Conservation (phyloP, 2,888 invertebrate genomes). For the Dicycla oo region DNA sequence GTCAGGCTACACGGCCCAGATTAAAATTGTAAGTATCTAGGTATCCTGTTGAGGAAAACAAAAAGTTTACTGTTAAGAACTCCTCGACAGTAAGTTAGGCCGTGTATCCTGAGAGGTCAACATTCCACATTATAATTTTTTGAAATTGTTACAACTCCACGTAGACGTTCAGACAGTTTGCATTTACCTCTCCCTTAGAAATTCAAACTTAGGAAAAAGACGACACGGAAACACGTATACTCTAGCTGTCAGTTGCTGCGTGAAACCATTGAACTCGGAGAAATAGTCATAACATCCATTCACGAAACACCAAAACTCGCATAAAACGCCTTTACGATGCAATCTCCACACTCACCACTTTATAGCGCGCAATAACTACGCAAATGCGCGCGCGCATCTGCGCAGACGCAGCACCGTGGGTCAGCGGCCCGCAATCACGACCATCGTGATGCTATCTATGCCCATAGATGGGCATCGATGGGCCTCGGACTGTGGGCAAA, state of each 20-base stretch:
- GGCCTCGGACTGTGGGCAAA: conserved; percentile 54
- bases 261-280: conserved; percentile 34
- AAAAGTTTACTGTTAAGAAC: not conserved
- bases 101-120: not conserved
- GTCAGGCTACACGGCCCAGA: no score
- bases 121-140: not conserved
- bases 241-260: not conserved
- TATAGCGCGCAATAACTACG: conserved; percentile 48
- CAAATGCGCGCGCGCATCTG: conserved; percentile 47
- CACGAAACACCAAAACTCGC: conserved; percentile 41
- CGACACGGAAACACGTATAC: not conserved
- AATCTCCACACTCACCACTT: conserved; percentile 51
- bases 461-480: conserved; percentile 63
- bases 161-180: not conserved
- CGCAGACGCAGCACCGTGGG: conserved; percentile 41
- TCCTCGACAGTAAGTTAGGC: not conserved
- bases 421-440: conserved; percentile 62
- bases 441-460: conserved; percentile 64
- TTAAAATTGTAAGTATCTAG: not conserved
- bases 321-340: conserved; percentile 57
- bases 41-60: not conserved
- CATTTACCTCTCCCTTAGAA: not conserved
- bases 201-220: conserved; percentile 1
- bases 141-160: not conserved
- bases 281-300: conserved; percentile 42